A percentile compares a stretch with the other conserved stretches of the same genome.
Evolutionary conservation across 2,888 invertebrate genomes (phyloP).

Genomic region (Tholera decimalis): DNA sequence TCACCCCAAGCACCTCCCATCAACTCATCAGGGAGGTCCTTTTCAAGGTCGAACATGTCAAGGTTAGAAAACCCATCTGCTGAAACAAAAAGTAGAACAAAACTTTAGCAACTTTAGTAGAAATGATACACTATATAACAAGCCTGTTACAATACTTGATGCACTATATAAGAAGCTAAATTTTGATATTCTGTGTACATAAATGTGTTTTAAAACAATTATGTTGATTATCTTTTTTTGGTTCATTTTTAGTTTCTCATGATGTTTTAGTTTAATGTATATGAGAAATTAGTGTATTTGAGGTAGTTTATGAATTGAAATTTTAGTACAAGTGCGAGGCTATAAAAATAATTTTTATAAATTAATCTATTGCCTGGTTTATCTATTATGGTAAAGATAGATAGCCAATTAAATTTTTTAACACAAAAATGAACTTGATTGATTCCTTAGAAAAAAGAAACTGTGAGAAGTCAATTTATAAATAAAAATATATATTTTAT

Average conservation of each 20-base stretch:
- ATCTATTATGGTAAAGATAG: not conserved
- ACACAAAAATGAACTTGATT: no score
- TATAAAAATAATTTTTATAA: constrained; percentile 9
- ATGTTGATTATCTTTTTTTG: not conserved
- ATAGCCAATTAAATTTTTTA: no score
- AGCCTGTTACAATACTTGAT: no score
- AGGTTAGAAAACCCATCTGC: constrained; percentile 96
- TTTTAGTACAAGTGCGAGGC: not conserved
- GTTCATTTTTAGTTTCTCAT: not conserved
- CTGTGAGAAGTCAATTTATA: no score
- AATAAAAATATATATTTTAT: no score
- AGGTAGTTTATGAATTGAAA: not conserved
- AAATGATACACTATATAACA: no score
- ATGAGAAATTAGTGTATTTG: not conserved
- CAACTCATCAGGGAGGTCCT: constrained; percentile 97
- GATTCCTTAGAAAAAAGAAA: no score
- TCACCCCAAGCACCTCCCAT: constrained; percentile 96
- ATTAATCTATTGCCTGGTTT: not conserved
- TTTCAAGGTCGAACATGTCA: constrained; percentile 97
- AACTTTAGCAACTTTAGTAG: constrained; percentile 19
- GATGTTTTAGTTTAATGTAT: not conserved
- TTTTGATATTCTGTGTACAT: not conserved
- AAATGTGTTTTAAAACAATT: not conserved
- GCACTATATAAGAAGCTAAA: no score
- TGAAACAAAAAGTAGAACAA: constrained; percentile 69